Evolutionary conservation across 1,140 invertebrate species (phyloP), one percentile per base, ranked within the genome.

Genomic region (Camponotus vicinus): DNA sequence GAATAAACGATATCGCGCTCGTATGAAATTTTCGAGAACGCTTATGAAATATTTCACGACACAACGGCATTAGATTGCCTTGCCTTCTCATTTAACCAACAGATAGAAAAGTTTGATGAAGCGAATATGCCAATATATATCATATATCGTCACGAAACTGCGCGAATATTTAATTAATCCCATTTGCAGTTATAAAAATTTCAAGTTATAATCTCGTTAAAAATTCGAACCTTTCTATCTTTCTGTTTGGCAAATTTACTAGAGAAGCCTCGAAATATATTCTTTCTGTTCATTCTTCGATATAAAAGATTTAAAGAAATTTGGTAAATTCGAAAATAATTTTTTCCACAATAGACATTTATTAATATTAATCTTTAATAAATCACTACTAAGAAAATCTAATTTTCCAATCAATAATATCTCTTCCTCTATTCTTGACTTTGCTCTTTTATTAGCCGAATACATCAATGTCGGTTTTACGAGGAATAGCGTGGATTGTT

Each of bases 1-100:
- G 40, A 61, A 49, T n/a, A 61, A 73, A 42, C 40, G 67, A 37
- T 71, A 45, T 45, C 42, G 40, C 27, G 21, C 9, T 57, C 7
- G 18, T 76, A 59, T 71, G 55, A 61, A 70, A 83, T 83, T 83
- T 83, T 83, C 69, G 40, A 8, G 13, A 40, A 67, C 37, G 34
- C 64, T 80, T 83, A 55, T 73, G 67, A 13, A 63, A 83, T 49
- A 61, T 83, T 75, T 75, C 69, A 61, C 79, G 67, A 73, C 27
- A 34, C 79, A 61, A 61, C 32, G 55, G 11, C 57, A 73, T 82
- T 82, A 27, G 32, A 18, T 8, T 40, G 37, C 13, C 13, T 32
- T 18, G 79, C 18, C 45, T 71, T 45, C 32, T 21, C 69, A 11
- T 73, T 83, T 73, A 73, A 73, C 15, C 11, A 49, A 27, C n/a